Base-by-base conservation (phyloP, 2,113 vertebrate species). In the Zapornia atra region DNA sequence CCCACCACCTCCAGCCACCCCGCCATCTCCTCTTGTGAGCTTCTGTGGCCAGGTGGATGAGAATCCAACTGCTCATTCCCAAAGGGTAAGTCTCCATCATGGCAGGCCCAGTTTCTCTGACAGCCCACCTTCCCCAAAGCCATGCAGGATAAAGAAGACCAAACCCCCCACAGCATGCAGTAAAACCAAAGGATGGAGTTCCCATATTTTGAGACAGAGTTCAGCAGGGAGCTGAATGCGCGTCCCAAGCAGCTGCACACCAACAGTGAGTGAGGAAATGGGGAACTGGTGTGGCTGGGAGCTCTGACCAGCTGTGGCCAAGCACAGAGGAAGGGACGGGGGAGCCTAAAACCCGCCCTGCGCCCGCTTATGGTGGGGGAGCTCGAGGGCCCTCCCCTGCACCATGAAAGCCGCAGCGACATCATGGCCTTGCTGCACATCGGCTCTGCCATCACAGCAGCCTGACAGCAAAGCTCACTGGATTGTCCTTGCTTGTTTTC, bases 241-340 rank as follows among this genome's bases (percentile, higher is more conserved):
- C 29, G 19, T 40, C 40, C 29, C 0, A 0, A 33, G 66, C 33
- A 82, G 82, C 90, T 86, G 86, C 60, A 69, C 28, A 54, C 54
- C 66, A 10, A 42, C 13, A 33, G 50, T 0, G 1, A 80, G 57
- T 31, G 31, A 46, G 24, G n/a, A 82, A 86, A 82, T 2, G 2
- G 42, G 38, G 57, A 96, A 84, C 34, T 0, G 0, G 25, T 1
- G 14, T 20, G 16, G 44, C 21, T 0, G 0, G 57, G 26, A 84
- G 59, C 51, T 83, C 50, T 0, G 0, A 61, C 26, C 51, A 81
- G 53, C 53, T 6, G 1, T 9, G 20, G 70, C 42, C 60, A 82
- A 79, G 51, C 42, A 36, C 18, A 68, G 40, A 44, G 33, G 51
- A 82, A 92, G 82, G 59, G 60, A 85, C 10, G 38, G 38, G 8